phyloP scores from a whole-genome alignment of 2,888 invertebrate genomes.

The Griposia aprilina region DNA sequence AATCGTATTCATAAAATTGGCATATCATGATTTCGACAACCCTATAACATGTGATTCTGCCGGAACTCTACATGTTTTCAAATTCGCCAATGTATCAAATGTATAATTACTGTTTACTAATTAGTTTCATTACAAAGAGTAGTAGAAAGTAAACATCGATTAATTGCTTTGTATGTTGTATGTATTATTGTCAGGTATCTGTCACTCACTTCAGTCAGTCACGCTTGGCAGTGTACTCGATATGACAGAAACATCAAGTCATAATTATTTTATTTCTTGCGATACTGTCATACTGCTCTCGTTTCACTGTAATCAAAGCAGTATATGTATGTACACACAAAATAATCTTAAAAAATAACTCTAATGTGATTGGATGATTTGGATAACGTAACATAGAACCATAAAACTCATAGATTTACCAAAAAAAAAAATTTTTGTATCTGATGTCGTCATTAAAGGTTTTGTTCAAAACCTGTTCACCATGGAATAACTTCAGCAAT shows the following conservation, averaged over 20 bases:
- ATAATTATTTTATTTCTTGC: neutral
- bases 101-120: constrained; percentile 10
- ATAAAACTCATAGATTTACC: too few relatives aligned
- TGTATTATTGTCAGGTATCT: constrained; percentile 28
- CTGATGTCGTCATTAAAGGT: too few relatives aligned
- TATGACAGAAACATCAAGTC: neutral
- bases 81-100: neutral
- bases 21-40: neutral
- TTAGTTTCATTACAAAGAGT: constrained; percentile 3
- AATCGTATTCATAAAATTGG: neutral
- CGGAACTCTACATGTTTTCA: neutral
- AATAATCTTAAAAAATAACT: too few relatives aligned
- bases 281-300: too few relatives aligned
- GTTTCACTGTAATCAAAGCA: too few relatives aligned
- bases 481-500: constrained; percentile 6
- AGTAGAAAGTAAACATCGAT: constrained; percentile 44
- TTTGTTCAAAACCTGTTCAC: too few relatives aligned
- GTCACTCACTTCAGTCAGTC: constrained; percentile 18
- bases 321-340: too few relatives aligned
- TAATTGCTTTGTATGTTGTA: constrained; percentile 22
- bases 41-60: neutral
- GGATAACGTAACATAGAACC: too few relatives aligned
- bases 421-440: too few relatives aligned
- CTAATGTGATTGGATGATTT: too few relatives aligned
- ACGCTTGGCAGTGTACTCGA: constrained; percentile 15